Percentiles rank a stretch among this genome's conserved stretches.
Conservation (phyloP, 2,113 vertebrate genomes). For the Saccopteryx leptura region DNA sequence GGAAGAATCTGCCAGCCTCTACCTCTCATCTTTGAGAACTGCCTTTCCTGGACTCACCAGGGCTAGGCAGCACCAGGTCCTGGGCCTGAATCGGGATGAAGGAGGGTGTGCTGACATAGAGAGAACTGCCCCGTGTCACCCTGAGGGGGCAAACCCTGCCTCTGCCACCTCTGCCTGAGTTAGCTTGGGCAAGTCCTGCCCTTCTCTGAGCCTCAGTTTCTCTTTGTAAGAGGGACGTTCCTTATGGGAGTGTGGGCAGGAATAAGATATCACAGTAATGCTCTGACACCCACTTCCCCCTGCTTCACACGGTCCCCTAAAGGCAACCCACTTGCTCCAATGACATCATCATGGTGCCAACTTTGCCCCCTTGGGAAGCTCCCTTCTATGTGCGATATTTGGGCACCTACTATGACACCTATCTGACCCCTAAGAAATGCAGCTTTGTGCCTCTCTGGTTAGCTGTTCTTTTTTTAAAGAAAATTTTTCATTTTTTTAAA, state of each 20-base stretch:
- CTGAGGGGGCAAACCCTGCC: neutral
- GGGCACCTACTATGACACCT: neutral
- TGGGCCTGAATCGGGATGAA: neutral
- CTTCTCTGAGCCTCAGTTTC: neutral
- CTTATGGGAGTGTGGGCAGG: neutral
- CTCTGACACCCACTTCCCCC: neutral
- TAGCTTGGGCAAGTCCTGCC: neutral
- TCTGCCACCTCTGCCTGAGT: neutral
- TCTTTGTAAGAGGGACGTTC: neutral
- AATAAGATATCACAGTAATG: neutral
- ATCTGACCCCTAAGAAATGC: neutral
- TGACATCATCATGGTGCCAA: neutral
- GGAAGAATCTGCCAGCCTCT: neutral
- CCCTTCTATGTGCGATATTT: neutral
- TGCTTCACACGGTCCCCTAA: neutral
- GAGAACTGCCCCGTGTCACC: neutral
- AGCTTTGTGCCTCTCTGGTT: neutral
- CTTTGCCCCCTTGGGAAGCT: neutral
- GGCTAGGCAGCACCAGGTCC: neutral
- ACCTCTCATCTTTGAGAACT: neutral
- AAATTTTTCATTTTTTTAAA: neutral
- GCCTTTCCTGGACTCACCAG: neutral
- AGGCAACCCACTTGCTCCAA: neutral
- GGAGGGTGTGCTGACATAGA: neutral
- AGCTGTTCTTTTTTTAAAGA: neutral